Percentiles rank a stretch among this genome's conserved stretches.
Conservation (phyloP, 2,888 invertebrate genomes). For the Calliphora vomitoria region DNA sequence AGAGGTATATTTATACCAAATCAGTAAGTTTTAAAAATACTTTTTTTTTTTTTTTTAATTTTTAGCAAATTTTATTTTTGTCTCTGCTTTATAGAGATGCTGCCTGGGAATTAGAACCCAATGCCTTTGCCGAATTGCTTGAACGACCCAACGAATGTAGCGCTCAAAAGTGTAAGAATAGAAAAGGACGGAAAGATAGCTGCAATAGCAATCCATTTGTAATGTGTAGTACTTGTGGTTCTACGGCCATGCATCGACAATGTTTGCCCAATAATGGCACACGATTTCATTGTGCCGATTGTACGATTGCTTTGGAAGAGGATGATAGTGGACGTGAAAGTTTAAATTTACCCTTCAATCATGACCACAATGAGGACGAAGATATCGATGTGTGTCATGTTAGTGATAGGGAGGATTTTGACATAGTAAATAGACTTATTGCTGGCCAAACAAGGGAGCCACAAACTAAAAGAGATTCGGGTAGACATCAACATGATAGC, state of each 20-base stretch:
- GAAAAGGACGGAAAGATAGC: constrained; percentile 85
- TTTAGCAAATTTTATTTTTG: background rate
- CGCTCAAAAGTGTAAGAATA: constrained; percentile 87
- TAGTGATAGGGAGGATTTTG: constrained; percentile 59
- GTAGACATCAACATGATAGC: background rate
- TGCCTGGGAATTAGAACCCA: constrained; percentile 91
- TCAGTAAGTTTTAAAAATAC: constrained; percentile 86
- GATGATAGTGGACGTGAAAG: constrained; percentile 62
- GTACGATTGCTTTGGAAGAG: constrained; percentile 47
- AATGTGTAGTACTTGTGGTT: constrained; percentile 80
- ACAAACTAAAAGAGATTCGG: constrained; percentile 30
- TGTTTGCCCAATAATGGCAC: constrained; percentile 53
- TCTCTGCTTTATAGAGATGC: constrained; percentile 88
- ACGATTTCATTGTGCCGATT: constrained; percentile 72
- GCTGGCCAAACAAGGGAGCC: background rate
- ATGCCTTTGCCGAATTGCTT: constrained; percentile 90
- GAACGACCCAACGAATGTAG: constrained; percentile 88
- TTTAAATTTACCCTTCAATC: constrained; percentile 11
- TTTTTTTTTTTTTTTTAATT: background rate
- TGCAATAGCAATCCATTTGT: constrained; percentile 73
- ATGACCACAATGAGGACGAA: constrained; percentile 48
- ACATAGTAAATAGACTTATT: background rate
- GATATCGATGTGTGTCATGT: constrained; percentile 73
- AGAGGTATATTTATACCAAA: constrained; percentile 93
- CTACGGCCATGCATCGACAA: constrained; percentile 73